phyloP scores from a whole-genome alignment of 2,113 vertebrate genomes.

The Circaetus gallicus region DNA sequence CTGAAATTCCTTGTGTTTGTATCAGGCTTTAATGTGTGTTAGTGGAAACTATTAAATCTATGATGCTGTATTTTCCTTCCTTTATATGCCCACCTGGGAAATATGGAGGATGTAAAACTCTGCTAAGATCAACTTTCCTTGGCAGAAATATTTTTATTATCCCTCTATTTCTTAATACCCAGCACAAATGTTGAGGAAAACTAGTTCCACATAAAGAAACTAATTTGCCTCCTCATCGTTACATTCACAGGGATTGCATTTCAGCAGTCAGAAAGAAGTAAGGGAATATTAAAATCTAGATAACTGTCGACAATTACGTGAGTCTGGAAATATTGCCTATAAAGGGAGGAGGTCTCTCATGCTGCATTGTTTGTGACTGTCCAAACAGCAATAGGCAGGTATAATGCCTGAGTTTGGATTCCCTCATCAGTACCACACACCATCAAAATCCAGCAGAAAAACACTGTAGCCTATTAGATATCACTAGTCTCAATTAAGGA shows the following conservation, averaged over 20 bases:
- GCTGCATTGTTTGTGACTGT: neutral
- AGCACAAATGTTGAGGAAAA: constrained; percentile 22
- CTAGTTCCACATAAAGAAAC: constrained; percentile 18
- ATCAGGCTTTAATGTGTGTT: neutral
- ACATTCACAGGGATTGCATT: neutral
- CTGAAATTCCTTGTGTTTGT: neutral
- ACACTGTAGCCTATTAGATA: neutral
- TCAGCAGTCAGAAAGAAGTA: neutral
- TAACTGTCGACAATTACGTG: neutral
- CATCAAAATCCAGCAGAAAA: neutral
- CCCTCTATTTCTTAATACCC: neutral
- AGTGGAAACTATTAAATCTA: neutral
- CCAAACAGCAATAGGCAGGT: constrained; percentile 2
- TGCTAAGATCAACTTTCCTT: constrained; percentile 32
- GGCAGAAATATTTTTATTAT: constrained; percentile 59
- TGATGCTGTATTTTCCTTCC: neutral
- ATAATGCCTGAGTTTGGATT: neutral
- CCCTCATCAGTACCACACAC: neutral
- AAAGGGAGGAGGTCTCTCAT: constrained; percentile 7
- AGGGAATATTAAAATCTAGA: constrained; percentile 43
- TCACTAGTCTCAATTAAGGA: constrained; percentile 29
- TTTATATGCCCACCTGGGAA: constrained; percentile 43
- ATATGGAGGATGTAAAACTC: constrained; percentile 42
- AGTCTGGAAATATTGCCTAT: neutral
- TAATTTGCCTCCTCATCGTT: constrained; percentile 17